Conservation (phyloP, 1,140 invertebrate genomes). For the Bombus balteatus region DNA sequence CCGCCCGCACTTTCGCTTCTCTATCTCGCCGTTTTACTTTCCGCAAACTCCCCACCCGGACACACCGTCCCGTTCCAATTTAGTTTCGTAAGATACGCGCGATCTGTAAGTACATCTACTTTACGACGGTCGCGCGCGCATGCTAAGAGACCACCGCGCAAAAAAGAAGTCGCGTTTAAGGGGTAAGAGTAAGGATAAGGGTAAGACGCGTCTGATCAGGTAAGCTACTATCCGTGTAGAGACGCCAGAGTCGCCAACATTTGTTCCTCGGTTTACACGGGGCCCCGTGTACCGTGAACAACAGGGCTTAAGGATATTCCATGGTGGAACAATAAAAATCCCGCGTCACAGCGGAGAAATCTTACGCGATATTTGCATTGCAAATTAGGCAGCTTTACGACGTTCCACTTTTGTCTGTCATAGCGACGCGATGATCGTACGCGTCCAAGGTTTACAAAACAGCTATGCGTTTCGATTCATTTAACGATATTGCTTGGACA, state of each 20-base stretch:
- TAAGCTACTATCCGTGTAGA: slow-evolving; percentile 66
- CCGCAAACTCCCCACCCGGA: not conserved
- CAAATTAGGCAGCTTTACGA: slow-evolving; percentile 48
- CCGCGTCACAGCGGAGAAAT: slow-evolving; percentile 25
- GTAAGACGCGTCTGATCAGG: slow-evolving; percentile 66
- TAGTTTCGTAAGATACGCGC: slow-evolving; percentile 70
- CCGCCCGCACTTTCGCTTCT: slow-evolving; percentile 17
- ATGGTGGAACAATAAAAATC: slow-evolving; percentile 59
- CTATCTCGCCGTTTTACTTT: slow-evolving; percentile 28
- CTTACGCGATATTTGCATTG: slow-evolving; percentile 55
- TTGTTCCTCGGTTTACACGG: slow-evolving; percentile 68
- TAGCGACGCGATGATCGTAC: not conserved
- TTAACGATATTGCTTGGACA: no score
- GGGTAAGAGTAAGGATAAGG: slow-evolving; percentile 7
- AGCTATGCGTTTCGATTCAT: no score
- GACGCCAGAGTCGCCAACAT: slow-evolving; percentile 64
- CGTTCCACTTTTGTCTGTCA: not conserved
- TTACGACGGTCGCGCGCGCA: slow-evolving; percentile 66
- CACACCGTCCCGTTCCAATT: slow-evolving; percentile 63
- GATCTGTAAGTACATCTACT: slow-evolving; percentile 67
- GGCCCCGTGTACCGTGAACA: slow-evolving; percentile 57
- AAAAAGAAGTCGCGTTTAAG: slow-evolving; percentile 55
- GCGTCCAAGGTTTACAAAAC: not conserved
- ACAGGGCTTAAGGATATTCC: slow-evolving; percentile 47
- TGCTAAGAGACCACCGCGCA: slow-evolving; percentile 56